Percentiles rank a stretch among this genome's conserved stretches.
Evolutionary conservation across 2,113 vertebrate genomes (phyloP).

Genomic region (Candoia aspera): DNA sequence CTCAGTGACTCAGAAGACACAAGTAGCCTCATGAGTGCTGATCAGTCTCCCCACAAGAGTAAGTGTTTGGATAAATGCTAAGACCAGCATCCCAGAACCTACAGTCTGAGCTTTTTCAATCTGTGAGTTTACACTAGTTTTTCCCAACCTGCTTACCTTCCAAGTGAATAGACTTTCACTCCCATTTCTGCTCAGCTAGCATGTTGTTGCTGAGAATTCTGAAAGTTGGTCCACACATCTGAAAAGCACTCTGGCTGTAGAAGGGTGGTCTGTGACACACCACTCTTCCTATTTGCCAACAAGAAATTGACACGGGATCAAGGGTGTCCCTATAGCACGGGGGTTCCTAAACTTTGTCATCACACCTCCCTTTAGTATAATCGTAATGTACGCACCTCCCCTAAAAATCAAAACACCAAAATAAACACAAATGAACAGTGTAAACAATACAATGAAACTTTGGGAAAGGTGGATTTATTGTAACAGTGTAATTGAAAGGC

Average conservation of each 20-base stretch:
- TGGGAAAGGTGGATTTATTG: neutral
- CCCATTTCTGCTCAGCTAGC: neutral
- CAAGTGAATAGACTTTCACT: neutral
- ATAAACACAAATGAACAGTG: neutral
- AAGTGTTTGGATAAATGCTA: constrained; percentile 14
- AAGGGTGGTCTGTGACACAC: neutral
- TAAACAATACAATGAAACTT: neutral
- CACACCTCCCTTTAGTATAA: neutral
- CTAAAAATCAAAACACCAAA: neutral
- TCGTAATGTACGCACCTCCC: neutral
- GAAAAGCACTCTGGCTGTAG: neutral
- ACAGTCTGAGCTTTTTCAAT: neutral
- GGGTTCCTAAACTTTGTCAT: neutral
- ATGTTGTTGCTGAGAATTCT: neutral
- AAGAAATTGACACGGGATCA: neutral
- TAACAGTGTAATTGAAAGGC: neutral
- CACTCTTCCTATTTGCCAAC: neutral
- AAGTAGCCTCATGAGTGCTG: constrained; percentile 68
- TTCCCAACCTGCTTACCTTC: neutral
- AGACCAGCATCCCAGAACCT: constrained; percentile 40
- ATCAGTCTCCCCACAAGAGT: constrained; percentile 43
- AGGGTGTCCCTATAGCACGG: neutral
- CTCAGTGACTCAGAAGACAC: constrained; percentile 81
- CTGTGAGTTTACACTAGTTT: neutral
- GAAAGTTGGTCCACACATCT: neutral